phyloP scores from a whole-genome alignment of 1,140 invertebrate genomes.

The Scaptomyza pallida region DNA sequence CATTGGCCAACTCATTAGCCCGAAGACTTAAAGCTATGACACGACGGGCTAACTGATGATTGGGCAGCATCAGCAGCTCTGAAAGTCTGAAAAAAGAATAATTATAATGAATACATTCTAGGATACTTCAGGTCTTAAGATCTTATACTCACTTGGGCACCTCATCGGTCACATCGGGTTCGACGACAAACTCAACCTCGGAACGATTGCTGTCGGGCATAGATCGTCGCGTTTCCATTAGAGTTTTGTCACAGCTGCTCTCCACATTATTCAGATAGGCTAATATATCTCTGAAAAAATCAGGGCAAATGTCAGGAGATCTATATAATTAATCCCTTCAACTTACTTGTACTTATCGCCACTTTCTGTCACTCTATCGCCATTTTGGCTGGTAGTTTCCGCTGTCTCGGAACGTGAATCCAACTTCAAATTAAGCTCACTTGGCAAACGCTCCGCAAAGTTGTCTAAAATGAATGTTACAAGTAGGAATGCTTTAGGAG shows the following conservation, averaged over 20 bases:
- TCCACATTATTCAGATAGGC: conserved; percentile 82
- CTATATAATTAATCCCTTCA: no score
- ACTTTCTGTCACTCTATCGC: conserved; percentile 49
- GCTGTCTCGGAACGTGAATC: conserved; percentile 61
- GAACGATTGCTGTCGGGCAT: conserved; percentile 76
- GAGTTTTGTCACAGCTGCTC: conserved; percentile 79
- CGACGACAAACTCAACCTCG: conserved; percentile 80
- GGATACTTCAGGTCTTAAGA: no score
- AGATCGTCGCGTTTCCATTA: conserved; percentile 76
- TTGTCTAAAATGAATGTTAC: conserved; percentile 75
- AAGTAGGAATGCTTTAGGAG: no score
- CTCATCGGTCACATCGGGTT: conserved; percentile 81
- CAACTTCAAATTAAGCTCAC: conserved; percentile 67
- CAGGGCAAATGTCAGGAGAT: no score
- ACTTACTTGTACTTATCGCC: conserved; percentile 79
- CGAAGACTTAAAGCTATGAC: conserved; percentile 75
- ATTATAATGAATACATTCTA: background rate
- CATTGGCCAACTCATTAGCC: conserved; percentile 83
- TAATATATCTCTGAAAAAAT: conserved; percentile 71
- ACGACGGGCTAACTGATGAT: conserved; percentile 80
- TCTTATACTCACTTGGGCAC: conserved; percentile 78
- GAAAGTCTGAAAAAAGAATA: conserved; percentile 50
- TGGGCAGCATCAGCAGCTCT: conserved; percentile 81
- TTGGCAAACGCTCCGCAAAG: conserved; percentile 64
- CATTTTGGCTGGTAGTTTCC: conserved; percentile 52